These are phyloP conservation scores for Digitonthophagus gazella DNA, from an alignment of 2,888 invertebrate species.

Conservation along the genomic window DNA sequence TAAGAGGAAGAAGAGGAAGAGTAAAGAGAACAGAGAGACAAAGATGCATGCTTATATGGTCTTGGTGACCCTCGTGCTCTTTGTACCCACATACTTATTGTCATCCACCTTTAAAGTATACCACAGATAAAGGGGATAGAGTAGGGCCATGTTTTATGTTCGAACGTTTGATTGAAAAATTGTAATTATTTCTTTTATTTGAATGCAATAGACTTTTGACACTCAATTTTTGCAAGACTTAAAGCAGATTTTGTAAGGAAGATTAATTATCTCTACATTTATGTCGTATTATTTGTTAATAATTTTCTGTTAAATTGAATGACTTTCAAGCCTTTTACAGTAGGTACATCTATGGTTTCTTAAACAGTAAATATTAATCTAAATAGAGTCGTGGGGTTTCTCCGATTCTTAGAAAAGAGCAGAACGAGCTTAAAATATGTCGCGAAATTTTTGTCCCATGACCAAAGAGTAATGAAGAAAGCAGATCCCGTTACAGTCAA, in stretches of 20 bases:
- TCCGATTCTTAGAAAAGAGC: neutral
- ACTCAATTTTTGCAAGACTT: too few relatives aligned
- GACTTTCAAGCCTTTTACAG: too few relatives aligned
- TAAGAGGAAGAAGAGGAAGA: neutral
- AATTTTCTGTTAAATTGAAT: too few relatives aligned
- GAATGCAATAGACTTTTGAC: neutral
- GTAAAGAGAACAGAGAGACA: neutral
- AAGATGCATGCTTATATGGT: neutral
- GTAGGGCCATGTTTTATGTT: neutral
- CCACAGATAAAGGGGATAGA: neutral
- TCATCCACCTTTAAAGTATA: conserved; percentile 21
- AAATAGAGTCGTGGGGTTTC: too few relatives aligned
- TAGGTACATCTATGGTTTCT: too few relatives aligned
- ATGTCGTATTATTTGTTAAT: too few relatives aligned
- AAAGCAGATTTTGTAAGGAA: too few relatives aligned
- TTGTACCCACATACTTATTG: conserved; percentile 27
- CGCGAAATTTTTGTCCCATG: neutral
- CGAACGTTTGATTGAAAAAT: neutral
- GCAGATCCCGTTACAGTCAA: neutral
- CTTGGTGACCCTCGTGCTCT: neutral
- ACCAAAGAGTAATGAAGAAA: neutral
- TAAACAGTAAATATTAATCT: too few relatives aligned
- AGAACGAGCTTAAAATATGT: neutral
- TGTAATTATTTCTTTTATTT: too few relatives aligned
- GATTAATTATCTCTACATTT: too few relatives aligned